Evolutionary conservation across 2,797 vertebrate species (phyloP), one percentile per base, ranked within the genome.

Genomic region (Microchirus variegatus): DNA sequence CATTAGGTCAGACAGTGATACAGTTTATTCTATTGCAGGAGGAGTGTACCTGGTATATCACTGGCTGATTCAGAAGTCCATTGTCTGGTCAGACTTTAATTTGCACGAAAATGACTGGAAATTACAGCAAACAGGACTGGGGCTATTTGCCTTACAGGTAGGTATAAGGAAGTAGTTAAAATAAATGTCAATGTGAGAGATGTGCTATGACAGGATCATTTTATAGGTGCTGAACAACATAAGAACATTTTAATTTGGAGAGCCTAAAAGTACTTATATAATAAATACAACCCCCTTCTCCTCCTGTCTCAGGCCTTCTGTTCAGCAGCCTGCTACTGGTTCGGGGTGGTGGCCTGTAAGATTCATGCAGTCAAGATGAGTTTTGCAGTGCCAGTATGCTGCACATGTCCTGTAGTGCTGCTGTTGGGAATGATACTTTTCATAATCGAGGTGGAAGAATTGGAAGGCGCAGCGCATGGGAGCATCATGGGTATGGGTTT

Each of bases 261-360:
- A 2, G 50, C 35, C 11, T 40, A 4, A 42, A 16, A 2, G 1
- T 59, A 47, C 58, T 48, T 41, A 49, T 15, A 14, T 64, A 13
- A 63, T 19, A 9, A 56, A 61, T 51, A 3, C 31, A 31, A 6
- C 1, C 11, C 41, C 46, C 15, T 10, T 5, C 3, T 31, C 36
- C 10, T 55, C 14, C 40, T 37, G 1, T 58, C 43, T 22, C 45
- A 88, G 87, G 87, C 87, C 22, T 88, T 93, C 63, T 92, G 87
- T 59, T 92, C 94, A 16, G 92, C 89, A 3, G 78, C 90, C 19
- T 94, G 93, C 63, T 93, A 94, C 77, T 95, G 94, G 94, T 94
- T 95, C 60, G 93, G 93, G 4, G 90, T 95, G 15, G 92, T 94
- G 63, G 93, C 92, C 50, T 94, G 93, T 70, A 95, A 95, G 78